Conservation (phyloP, 2,888 invertebrate species). For the Drosophila ezoana region DNA sequence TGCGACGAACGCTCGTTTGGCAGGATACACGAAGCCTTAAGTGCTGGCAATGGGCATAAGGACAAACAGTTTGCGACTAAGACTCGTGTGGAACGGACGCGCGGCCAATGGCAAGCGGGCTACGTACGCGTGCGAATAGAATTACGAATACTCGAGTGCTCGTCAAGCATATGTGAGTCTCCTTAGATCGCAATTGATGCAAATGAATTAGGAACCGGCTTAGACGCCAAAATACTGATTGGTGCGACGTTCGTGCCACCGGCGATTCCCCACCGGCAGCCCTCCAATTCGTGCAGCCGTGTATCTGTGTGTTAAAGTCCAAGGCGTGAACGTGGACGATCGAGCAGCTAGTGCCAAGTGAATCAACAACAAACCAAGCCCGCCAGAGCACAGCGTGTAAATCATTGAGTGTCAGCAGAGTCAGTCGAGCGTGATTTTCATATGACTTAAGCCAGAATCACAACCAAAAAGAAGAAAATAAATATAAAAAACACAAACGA, state of each 20-base stretch:
- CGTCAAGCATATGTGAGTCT: slow-evolving; percentile 41
- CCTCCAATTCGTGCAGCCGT: slow-evolving; percentile 5
- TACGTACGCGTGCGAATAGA: slow-evolving; percentile 45
- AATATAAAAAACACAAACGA: slow-evolving; percentile 11
- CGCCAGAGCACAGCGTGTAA: slow-evolving; percentile 44
- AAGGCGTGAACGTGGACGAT: slow-evolving; percentile 46
- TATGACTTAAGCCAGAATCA: slow-evolving; percentile 62
- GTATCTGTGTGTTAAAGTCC: slow-evolving; percentile 23
- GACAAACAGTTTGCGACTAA: slow-evolving; percentile 82
- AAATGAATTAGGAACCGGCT: slow-evolving; percentile 41
- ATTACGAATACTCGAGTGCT: slow-evolving; percentile 42
- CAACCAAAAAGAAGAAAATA: slow-evolving; percentile 16
- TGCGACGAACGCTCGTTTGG: slow-evolving; percentile 27
- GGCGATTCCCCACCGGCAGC: slow-evolving; percentile 1
- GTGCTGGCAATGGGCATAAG: slow-evolving; percentile 48
- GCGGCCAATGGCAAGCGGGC: slow-evolving; percentile 70
- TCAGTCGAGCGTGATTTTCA: slow-evolving; percentile 71
- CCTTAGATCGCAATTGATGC: slow-evolving; percentile 36
- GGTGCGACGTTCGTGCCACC: slow-evolving; percentile 38
- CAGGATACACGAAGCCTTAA: slow-evolving; percentile 57
- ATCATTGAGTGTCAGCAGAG: slow-evolving; percentile 72
- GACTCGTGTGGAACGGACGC: slow-evolving; percentile 82
- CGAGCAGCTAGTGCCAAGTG: slow-evolving; percentile 41
- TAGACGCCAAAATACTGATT: slow-evolving; percentile 38
- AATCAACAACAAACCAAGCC: slow-evolving; percentile 23